Conservation (phyloP, 2,113 vertebrate species). For the Microtus montanus region DNA sequence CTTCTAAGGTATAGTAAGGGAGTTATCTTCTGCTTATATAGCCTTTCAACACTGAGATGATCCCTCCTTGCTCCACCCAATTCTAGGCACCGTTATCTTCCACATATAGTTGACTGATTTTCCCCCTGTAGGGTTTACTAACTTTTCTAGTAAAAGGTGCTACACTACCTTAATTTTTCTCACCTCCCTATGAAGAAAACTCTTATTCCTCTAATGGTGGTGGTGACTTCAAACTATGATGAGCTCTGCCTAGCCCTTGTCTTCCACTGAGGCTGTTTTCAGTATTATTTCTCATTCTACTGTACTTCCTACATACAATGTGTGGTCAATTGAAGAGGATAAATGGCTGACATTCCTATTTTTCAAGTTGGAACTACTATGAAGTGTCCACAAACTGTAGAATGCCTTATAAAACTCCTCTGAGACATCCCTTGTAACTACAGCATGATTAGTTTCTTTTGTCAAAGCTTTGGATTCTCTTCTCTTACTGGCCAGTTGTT, state of each 20-base stretch:
- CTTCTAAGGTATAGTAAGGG: background rate
- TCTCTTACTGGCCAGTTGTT: background rate
- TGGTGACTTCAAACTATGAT: background rate
- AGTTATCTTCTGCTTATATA: background rate
- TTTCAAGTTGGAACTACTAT: background rate
- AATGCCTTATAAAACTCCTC: background rate
- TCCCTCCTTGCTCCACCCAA: background rate
- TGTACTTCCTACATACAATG: background rate
- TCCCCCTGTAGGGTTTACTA: background rate
- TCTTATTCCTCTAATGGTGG: background rate
- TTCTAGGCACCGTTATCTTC: background rate
- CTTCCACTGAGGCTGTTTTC: background rate
- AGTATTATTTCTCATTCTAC: background rate
- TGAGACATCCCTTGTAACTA: background rate
- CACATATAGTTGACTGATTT: background rate
- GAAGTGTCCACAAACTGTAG: background rate
- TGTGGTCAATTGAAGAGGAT: background rate
- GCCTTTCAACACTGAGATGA: background rate
- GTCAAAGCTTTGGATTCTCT: background rate
- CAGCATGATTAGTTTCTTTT: background rate
- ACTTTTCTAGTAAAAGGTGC: background rate
- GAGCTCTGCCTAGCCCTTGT: background rate
- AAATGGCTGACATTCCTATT: too few species aligned
- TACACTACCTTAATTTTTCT: background rate
- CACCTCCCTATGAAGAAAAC: background rate